A percentile compares a stretch with the other conserved stretches of the same genome.
Conservation (phyloP, 2,888 invertebrate species). For the Apotomis betuletana region DNA sequence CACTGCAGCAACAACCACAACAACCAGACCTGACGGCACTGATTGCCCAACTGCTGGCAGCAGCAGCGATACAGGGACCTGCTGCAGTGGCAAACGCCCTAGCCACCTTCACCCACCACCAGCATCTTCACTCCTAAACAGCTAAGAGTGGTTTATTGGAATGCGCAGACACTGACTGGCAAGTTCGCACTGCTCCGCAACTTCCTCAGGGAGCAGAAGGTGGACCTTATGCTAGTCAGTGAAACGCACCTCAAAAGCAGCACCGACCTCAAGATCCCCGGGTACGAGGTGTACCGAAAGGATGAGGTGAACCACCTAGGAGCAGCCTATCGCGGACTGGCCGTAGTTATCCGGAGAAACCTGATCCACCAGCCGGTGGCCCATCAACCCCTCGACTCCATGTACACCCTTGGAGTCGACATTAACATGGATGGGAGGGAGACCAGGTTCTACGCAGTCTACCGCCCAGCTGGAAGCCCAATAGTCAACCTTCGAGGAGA, state of each 20-base stretch:
- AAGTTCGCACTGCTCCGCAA: constrained; percentile 12
- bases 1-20: background rate
- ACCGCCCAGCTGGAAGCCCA: background rate
- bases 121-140: background rate
- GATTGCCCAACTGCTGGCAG: background rate
- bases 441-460: constrained; percentile 27
- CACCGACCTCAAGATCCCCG: background rate
- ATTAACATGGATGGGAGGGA: background rate
- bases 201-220: constrained; percentile 1
- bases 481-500: no score
- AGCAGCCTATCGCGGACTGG: constrained; percentile 29
- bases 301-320: constrained; percentile 3
- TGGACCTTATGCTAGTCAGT: constrained; percentile 11
- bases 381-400: background rate
- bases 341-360: constrained; percentile 18
- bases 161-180: background rate
- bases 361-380: constrained; percentile 13
- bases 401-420: no score
- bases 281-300: constrained; percentile 1
- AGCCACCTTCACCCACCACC: background rate
- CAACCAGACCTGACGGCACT: background rate
- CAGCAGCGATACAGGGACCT: background rate
- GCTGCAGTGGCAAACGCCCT: background rate
- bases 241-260: constrained; percentile 6
- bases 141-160: constrained; percentile 12